Evolutionary conservation across 2,113 vertebrate species (phyloP).

Genomic region (Corapipo altera): DNA sequence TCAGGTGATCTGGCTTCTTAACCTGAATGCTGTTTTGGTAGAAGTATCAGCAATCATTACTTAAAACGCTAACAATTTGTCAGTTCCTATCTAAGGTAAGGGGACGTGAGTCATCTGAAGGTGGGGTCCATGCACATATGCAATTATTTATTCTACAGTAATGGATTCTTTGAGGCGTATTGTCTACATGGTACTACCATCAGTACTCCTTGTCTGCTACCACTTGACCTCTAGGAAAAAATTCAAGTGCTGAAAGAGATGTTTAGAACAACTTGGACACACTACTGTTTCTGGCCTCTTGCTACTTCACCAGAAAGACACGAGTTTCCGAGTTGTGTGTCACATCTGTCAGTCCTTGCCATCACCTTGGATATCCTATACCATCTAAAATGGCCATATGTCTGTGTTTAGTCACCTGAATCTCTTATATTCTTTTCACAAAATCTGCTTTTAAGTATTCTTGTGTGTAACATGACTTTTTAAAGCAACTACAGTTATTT

Average conservation of each 20-base stretch:
- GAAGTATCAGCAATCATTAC: not conserved
- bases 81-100: not conserved
- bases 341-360: not conserved
- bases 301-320: not conserved
- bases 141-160: not conserved
- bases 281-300: not conserved
- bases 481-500: not conserved
- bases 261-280: not conserved
- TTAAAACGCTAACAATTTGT: not conserved
- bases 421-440: not conserved
- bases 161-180: not conserved
- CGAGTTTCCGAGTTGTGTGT: not conserved
- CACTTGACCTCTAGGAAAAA: not conserved
- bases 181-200: not conserved
- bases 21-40: not conserved
- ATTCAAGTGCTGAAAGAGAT: not conserved
- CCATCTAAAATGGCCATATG: not conserved
- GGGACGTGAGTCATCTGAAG: not conserved
- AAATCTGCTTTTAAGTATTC: not conserved
- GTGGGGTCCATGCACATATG: too few relatives aligned
- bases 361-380: not conserved
- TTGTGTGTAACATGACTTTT: not conserved
- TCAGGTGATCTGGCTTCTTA: not conserved
- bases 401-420: not conserved
- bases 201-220: not conserved